Evolutionary conservation across 2,113 vertebrate species (phyloP).

Genomic region (Oostethus manadensis): DNA sequence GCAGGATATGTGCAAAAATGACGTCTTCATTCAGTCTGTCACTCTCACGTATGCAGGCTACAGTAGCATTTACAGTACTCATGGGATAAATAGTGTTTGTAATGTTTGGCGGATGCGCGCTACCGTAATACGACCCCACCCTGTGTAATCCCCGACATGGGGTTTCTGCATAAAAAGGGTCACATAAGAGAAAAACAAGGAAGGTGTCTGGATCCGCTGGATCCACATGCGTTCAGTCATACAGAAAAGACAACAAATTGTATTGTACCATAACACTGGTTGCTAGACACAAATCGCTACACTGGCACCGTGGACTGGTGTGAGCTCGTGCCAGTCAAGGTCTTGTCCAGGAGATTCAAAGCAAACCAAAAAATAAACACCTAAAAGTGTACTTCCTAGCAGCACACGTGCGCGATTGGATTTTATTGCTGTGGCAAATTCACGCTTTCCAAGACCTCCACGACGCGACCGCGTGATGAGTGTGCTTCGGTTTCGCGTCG

Average conservation of each 20-base stretch:
- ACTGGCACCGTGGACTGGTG: slow-evolving; percentile 30
- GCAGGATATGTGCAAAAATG: slow-evolving; percentile 8
- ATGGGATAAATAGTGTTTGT: slow-evolving; percentile 34
- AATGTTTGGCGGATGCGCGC: slow-evolving; percentile 44
- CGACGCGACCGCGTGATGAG: slow-evolving; percentile 13
- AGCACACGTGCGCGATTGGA: slow-evolving; percentile 3
- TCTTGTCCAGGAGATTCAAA: slow-evolving; percentile 16
- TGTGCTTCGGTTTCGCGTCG: slow-evolving; percentile 48
- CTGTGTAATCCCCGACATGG: slow-evolving; percentile 26
- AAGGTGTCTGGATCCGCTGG: background rate
- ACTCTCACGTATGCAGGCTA: slow-evolving; percentile 56
- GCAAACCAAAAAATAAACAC: background rate
- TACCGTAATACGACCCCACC: slow-evolving; percentile 42
- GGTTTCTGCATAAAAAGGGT: slow-evolving; percentile 48
- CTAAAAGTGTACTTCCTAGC: background rate
- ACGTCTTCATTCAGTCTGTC: slow-evolving; percentile 40
- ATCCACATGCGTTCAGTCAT: background rate
- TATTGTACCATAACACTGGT: slow-evolving; percentile 32
- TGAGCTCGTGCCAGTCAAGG: slow-evolving; percentile 21
- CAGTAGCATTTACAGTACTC: slow-evolving; percentile 64
- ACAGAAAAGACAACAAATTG: background rate
- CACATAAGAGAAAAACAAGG: slow-evolving; percentile 7
- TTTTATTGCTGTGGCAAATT: slow-evolving; percentile 72
- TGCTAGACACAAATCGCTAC: slow-evolving; percentile 27
- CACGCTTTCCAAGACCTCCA: slow-evolving; percentile 18